Evolutionary conservation across 2,797 vertebrate species (phyloP).

Genomic region (Geotrypetes seraphini): DNA sequence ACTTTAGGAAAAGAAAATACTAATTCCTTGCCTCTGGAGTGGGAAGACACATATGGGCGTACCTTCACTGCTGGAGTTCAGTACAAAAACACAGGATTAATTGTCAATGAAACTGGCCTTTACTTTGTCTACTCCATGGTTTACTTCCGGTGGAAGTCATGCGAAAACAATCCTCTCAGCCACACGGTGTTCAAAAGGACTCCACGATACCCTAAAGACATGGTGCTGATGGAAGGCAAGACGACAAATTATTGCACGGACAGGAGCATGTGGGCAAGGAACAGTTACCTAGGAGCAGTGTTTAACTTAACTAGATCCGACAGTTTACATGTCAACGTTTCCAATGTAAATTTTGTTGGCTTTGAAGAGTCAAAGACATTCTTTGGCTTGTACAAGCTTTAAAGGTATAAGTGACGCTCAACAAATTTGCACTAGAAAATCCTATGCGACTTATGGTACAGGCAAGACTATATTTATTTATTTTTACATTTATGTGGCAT

Average conservation of each 20-base stretch:
- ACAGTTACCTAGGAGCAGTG: constrained; percentile 72
- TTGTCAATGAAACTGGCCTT: constrained; percentile 70
- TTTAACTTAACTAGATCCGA: constrained; percentile 61
- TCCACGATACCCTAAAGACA: not conserved
- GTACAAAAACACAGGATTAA: constrained; percentile 61
- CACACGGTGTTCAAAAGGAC: constrained; percentile 64
- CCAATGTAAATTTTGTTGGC: constrained; percentile 54
- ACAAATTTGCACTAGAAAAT: rapidly evolving
- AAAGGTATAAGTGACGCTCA: not conserved
- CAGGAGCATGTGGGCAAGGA: constrained; percentile 52
- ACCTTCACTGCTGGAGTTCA: constrained; percentile 59
- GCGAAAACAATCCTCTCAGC: constrained; percentile 31
- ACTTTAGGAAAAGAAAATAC: constrained; percentile 43
- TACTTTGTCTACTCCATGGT: constrained; percentile 87
- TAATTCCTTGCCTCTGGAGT: constrained; percentile 53
- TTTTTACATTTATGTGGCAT: too few relatives aligned
- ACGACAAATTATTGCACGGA: constrained; percentile 53
- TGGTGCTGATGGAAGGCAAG: constrained; percentile 67
- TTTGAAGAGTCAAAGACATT: constrained; percentile 69
- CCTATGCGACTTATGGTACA: too few relatives aligned
- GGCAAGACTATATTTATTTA: too few relatives aligned
- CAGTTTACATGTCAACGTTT: constrained; percentile 71
- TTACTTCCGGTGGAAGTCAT: constrained; percentile 57
- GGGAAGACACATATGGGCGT: constrained; percentile 55
- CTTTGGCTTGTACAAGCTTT: constrained; percentile 87